Base-by-base conservation (phyloP, 2,797 vertebrate genomes). In the Acanthurus tractus region DNA sequence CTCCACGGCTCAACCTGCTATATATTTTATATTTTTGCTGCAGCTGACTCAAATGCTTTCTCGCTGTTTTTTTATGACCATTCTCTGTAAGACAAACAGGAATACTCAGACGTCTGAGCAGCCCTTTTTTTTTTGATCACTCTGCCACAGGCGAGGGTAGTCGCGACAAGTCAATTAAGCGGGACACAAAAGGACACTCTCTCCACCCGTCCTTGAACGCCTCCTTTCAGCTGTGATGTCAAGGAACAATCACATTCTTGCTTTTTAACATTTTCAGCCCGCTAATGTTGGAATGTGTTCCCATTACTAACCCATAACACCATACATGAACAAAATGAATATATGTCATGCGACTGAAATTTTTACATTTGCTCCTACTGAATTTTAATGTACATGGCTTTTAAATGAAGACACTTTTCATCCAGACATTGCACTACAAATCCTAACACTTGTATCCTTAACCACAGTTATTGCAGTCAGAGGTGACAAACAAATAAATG, bases 1-100 rank as follows among this genome's bases (percentile, higher is more conserved):
- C 72, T 72, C 69, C 29, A 49, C 65, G 74, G 76, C 82, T 72
- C 83, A 74, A 68, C 50, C 58, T 76, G 53, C 70, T 89, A 68
- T 83, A 82, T 85, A 85, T 89, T 89, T 81, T 25, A 72, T 73
- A 83, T 57, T 85, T 34, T 78, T 70, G 62, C 74, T 78, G 73
- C 61, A 48, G 56, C 15, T 1, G 22, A 84, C 65, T 44, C 48
- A 57, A 70, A 79, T 78, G 38, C 68, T 76, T 78, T 65, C 29
- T 44, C 48, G 3, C 13, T 25, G 17, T 81, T 85, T 34, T 85
- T 34, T 88, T 61, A 63, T 71, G 56, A 69, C 45, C 38, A 29
- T 79, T 74, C 55, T 77, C 52, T 74, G 25, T 20, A 46, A 65
- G 36, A 56, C 48, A 81, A 85, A 70, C 50, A 44, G 40, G 38